phyloP scores from a whole-genome alignment of 2,888 invertebrate species.

The Frankliniella fusca region DNA sequence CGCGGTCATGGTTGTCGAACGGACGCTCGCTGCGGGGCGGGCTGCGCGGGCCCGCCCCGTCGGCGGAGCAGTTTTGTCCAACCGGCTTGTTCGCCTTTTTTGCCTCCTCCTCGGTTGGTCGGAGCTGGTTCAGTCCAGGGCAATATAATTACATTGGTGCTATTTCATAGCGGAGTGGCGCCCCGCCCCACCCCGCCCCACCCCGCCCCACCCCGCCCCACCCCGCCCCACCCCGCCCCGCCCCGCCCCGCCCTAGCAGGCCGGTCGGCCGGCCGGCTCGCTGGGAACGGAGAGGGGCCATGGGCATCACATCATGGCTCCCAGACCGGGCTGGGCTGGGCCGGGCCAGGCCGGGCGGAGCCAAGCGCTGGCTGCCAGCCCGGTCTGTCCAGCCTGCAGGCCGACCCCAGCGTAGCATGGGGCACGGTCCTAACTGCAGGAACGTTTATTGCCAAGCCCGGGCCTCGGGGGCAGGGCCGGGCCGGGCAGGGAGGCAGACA shows the following conservation, averaged over 20 bases:
- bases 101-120: background rate
- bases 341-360: background rate
- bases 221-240: background rate
- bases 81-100: constrained; percentile 12
- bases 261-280: background rate
- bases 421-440: background rate
- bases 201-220: background rate
- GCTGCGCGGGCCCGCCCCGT: background rate
- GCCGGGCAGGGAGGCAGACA: background rate
- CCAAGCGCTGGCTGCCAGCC: background rate
- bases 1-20: background rate
- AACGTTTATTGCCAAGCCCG: background rate
- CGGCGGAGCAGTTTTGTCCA: background rate
- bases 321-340: background rate
- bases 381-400: background rate
- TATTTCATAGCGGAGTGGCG: constrained; percentile 11
- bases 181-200: background rate
- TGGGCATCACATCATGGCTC: constrained; percentile 12
- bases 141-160: constrained; percentile 24
- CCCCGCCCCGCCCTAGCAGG: background rate
- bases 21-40: background rate
- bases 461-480: background rate
- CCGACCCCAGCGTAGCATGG: background rate
- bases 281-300: constrained; percentile 3
- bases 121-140: background rate